Percentiles rank a stretch among this genome's conserved stretches.
These are phyloP conservation scores for Neuroscelio doddi DNA, from an alignment of 2,888 invertebrate species.

Conservation along the genomic window DNA sequence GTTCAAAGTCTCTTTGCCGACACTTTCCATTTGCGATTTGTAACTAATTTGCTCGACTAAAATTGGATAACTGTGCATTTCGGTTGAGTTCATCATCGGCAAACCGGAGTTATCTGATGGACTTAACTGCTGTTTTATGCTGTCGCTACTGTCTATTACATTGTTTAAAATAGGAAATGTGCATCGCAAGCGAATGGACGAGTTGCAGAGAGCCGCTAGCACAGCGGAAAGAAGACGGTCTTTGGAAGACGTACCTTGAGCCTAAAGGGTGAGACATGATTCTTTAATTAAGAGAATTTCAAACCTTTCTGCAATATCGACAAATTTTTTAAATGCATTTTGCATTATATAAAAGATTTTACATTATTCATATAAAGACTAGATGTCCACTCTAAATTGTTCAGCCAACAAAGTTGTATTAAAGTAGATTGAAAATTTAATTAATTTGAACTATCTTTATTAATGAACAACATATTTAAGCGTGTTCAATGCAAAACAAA, in stretches of 20 bases:
- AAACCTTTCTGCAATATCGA: not conserved
- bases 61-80: conserved; percentile 83
- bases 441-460: too few relatives aligned
- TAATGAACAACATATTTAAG: too few relatives aligned
- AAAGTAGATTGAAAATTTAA: too few relatives aligned
- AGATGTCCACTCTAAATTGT: too few relatives aligned
- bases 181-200: conserved; percentile 81
- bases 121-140: conserved; percentile 75
- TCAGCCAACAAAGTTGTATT: too few relatives aligned
- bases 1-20: conserved; percentile 68
- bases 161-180: conserved; percentile 82
- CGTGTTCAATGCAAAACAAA: too few relatives aligned
- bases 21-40: conserved; percentile 74
- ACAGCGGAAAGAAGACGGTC: conserved; percentile 85
- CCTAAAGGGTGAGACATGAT: conserved; percentile 59
- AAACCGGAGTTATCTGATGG: conserved; percentile 81
- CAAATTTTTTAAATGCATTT: too few relatives aligned
- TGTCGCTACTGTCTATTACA: conserved; percentile 72
- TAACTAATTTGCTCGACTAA: conserved; percentile 86
- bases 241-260: conserved; percentile 71
- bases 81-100: conserved; percentile 79
- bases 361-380: too few relatives aligned
- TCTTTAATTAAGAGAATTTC: not conserved
- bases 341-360: too few relatives aligned
- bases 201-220: conserved; percentile 88